Evolutionary conservation across 2,888 invertebrate species (phyloP).

Genomic region (Andrena bicolor): DNA sequence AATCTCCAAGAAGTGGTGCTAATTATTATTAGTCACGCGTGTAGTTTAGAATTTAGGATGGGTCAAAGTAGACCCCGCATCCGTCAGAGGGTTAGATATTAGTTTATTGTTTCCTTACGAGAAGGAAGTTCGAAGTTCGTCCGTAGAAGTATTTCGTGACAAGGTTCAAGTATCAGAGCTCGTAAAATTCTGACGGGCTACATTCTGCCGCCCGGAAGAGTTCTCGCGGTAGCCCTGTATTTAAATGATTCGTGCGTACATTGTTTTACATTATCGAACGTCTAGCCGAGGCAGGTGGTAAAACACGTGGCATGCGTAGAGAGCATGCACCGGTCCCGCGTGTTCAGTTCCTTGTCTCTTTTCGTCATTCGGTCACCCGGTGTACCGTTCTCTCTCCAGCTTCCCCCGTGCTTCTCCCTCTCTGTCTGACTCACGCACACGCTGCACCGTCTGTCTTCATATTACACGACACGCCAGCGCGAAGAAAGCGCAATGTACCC

Average conservation of each 20-base stretch:
- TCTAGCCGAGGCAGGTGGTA: conserved; percentile 67
- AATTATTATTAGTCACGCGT: too few relatives aligned
- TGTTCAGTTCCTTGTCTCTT: conserved; percentile 43
- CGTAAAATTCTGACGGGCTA: background rate
- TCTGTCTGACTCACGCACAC: conserved; percentile 1
- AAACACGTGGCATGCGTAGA: conserved; percentile 72
- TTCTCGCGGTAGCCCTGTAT: conserved; percentile 34
- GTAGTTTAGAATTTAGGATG: too few relatives aligned
- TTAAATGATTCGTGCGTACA: conserved; percentile 45
- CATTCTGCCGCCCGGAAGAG: conserved; percentile 8
- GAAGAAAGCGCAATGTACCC: conserved; percentile 33
- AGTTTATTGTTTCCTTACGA: too few relatives aligned
- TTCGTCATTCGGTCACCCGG: conserved; percentile 44
- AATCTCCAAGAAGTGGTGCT: too few relatives aligned
- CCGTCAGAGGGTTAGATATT: too few relatives aligned
- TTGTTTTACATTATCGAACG: conserved; percentile 52
- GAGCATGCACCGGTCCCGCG: conserved; percentile 59
- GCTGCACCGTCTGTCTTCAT: conserved; percentile 35
- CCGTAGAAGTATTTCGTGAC: background rate
- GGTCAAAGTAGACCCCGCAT: too few relatives aligned
- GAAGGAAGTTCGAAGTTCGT: background rate
- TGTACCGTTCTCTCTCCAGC: conserved; percentile 26
- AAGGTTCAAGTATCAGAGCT: background rate
- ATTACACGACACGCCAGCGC: conserved; percentile 27
- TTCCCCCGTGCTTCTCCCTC: conserved; percentile 16